phyloP scores from a whole-genome alignment of 2,113 vertebrate species.

The Athene noctua region DNA sequence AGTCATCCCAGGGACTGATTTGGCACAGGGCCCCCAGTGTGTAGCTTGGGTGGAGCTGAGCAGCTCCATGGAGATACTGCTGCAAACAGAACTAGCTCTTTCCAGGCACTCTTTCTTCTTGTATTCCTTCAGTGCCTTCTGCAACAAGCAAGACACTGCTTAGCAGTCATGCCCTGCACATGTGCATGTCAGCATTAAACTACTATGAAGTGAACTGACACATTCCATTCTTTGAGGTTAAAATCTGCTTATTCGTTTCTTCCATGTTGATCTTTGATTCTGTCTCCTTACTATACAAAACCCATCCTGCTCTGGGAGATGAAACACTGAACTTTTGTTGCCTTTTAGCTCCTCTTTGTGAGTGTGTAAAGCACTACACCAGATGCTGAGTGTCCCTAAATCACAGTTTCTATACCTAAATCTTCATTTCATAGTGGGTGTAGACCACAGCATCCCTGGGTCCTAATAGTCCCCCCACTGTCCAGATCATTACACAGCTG shows the following conservation, averaged over 20 bases:
- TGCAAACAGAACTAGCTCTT: background rate
- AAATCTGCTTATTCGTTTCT: background rate
- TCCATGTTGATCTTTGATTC: background rate
- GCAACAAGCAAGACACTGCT: background rate
- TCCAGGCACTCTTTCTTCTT: background rate
- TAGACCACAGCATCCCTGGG: background rate
- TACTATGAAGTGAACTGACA: background rate
- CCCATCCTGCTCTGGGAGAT: background rate
- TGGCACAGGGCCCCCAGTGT: background rate
- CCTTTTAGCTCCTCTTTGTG: conserved; percentile 23
- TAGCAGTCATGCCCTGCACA: background rate
- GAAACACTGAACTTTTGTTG: background rate
- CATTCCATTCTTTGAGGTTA: background rate
- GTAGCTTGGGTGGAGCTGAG: background rate
- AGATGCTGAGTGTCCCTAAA: background rate
- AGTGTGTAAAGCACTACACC: background rate
- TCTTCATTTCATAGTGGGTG: background rate
- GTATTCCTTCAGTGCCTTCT: background rate
- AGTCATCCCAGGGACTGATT: background rate
- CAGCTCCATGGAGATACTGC: background rate
- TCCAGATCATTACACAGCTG: background rate
- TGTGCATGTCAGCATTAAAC: background rate
- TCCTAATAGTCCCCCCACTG: background rate
- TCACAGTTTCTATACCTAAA: background rate
- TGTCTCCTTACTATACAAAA: background rate